These are phyloP conservation scores for Euplagia quadripunctaria DNA, from an alignment of 2,888 invertebrate genomes.

Conservation along the genomic window DNA sequence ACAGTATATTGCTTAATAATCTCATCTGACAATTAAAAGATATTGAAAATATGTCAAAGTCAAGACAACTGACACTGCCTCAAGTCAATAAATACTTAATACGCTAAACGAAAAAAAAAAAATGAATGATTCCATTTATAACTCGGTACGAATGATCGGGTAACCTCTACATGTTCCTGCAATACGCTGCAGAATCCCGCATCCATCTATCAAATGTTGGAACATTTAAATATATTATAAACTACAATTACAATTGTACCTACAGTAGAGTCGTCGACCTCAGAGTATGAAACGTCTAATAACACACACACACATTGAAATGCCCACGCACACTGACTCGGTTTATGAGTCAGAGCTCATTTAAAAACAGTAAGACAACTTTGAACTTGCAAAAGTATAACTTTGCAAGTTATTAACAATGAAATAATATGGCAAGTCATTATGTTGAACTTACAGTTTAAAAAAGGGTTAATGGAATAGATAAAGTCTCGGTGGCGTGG, in stretches of 20 bases:
- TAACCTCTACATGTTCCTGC: slow-evolving; percentile 35
- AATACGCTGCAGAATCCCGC: slow-evolving; percentile 62
- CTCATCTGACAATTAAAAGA: too few relatives aligned
- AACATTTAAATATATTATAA: slow-evolving; percentile 84
- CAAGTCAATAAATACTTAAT: slow-evolving; percentile 4
- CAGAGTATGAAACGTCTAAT: slow-evolving; percentile 65
- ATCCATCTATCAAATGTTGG: slow-evolving; percentile 75
- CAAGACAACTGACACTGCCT: not conserved
- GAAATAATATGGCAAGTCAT: too few relatives aligned
- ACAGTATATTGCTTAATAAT: too few relatives aligned
- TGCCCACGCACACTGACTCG: slow-evolving; percentile 50
- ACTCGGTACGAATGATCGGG: slow-evolving; percentile 33
- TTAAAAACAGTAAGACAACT: slow-evolving; percentile 46
- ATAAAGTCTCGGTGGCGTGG: not conserved
- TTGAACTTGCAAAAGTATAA: slow-evolving; percentile 25
- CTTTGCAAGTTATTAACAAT: not conserved
- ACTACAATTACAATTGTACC: slow-evolving; percentile 77
- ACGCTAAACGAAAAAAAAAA: not conserved
- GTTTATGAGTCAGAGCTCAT: slow-evolving; percentile 51
- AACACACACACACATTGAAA: slow-evolving; percentile 61
- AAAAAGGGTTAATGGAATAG: not conserved
- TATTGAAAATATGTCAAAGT: too few relatives aligned
- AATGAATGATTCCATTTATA: slow-evolving; percentile 25
- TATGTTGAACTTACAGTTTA: not conserved
- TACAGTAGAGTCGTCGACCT: slow-evolving; percentile 73